A percentile compares a stretch with the other conserved stretches of the same genome.
These are phyloP conservation scores for Uromys caudimaculatus DNA, from an alignment of 2,797 vertebrate genomes.

Conservation along the genomic window DNA sequence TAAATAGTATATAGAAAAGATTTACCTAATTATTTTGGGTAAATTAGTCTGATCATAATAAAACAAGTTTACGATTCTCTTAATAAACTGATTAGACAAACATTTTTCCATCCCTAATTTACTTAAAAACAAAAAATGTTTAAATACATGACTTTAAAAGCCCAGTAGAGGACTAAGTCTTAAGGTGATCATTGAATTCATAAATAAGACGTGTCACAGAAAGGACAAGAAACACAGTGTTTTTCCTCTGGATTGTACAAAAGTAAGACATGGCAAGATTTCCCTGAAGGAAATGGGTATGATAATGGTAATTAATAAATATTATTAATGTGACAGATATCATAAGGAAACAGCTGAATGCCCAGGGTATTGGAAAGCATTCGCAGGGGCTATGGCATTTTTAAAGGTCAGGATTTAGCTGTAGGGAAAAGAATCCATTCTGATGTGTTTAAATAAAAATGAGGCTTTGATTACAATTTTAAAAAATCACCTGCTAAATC, in stretches of 20 bases:
- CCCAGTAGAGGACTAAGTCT: neutral
- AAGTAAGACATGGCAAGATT: neutral
- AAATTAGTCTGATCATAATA: neutral
- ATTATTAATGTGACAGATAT: neutral
- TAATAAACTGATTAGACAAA: neutral
- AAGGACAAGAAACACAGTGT: neutral
- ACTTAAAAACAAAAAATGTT: neutral
- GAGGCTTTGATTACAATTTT: neutral
- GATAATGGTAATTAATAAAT: conserved; percentile 24
- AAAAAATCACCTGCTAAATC: neutral
- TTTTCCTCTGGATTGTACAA: neutral
- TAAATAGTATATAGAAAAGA: neutral
- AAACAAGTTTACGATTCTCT: neutral
- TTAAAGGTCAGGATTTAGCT: conserved; percentile 57
- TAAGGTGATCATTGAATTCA: neutral
- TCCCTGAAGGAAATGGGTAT: neutral
- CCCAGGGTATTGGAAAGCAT: neutral
- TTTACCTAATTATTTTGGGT: neutral
- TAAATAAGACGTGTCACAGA: neutral
- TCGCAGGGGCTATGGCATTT: conserved; percentile 53
- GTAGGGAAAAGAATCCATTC: neutral
- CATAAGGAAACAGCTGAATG: neutral
- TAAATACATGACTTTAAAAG: neutral
- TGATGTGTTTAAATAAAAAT: conserved; percentile 39
- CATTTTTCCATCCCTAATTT: neutral